Percentiles rank a stretch among this genome's conserved stretches.
These are phyloP conservation scores for Aphelocoma californica DNA, from an alignment of 2,797 vertebrate species.

Conservation along the genomic window DNA sequence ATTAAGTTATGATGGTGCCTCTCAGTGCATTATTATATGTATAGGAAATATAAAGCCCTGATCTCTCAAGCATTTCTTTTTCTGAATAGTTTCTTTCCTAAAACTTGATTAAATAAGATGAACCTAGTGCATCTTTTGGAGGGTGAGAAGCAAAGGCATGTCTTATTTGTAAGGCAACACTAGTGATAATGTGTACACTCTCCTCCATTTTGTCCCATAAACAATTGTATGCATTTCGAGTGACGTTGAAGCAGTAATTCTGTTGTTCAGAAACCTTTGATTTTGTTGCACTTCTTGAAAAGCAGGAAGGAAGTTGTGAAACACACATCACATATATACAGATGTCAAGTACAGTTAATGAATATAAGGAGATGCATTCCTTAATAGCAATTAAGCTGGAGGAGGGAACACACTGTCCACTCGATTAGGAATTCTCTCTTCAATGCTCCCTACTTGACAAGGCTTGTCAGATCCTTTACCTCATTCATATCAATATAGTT, in stretches of 20 bases:
- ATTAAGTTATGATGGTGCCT: not conserved
- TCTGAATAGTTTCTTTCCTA: not conserved
- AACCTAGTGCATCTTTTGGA: not conserved
- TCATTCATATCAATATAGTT: not conserved
- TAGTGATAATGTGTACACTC: not conserved
- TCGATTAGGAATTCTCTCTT: not conserved
- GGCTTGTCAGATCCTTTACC: not conserved
- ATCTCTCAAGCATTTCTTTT: not conserved
- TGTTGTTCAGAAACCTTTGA: constrained; percentile 5
- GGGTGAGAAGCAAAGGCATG: not conserved
- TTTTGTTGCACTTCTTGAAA: constrained; percentile 20
- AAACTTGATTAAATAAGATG: not conserved
- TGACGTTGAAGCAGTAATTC: not conserved
- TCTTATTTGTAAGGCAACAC: not conserved
- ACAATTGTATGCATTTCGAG: not conserved
- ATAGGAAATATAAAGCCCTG: not conserved
- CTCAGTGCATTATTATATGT: not conserved
- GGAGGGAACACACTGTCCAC: not conserved
- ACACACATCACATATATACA: not conserved
- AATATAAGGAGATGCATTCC: constrained; percentile 52
- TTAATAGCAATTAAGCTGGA: not conserved
- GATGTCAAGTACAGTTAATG: constrained; percentile 31
- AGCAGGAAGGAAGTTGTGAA: constrained; percentile 29
- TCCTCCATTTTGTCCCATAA: not conserved
- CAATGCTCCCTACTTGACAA: not conserved